Evolutionary conservation across 2,113 vertebrate genomes (phyloP), one percentile per base, ranked within the genome.

Genomic region (Sialia sialis): DNA sequence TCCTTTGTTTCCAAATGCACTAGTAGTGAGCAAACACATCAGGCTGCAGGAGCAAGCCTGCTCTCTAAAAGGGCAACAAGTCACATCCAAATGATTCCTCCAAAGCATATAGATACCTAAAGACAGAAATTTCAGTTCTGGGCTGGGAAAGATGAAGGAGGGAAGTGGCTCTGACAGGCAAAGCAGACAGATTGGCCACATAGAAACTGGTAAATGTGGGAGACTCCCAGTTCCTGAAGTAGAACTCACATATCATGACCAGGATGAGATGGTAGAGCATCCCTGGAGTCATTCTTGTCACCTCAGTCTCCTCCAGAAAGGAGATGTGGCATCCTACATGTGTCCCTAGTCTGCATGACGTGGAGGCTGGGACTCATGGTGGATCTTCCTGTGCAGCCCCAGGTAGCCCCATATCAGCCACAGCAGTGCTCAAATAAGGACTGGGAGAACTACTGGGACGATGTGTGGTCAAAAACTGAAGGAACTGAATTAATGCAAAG

Each of bases 151-250:
- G 29, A 39, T 66, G 26, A 54, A 87, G n/a, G 12, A 82, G 41
- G 32, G 66, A 94, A 95, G 75, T 43, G 46, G 7, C 4, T 87
- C 38, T 0, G 0, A 34, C 26, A 58, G 46, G 34, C 26, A 79
- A 68, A 91, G 69, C 54, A 85, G 48, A 67, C 36, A 63, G 68
- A 49, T 36, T 10, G 18, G 62, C 58, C 62, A 30, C 49, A 69
- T 0, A 0, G 41, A 83, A 83, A 66, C 26, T 16, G 29, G 38
- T 66, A 69, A 77, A 49, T 27, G 25, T 19, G 32, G 22, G 63
- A 93, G 25, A 54, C 41, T 85, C 63, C 49, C 78, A 85, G 66
- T 73, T 91, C 75, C 70, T 79, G 81, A 64, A 75, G 74, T 8
- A 22, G 19, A 25, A 68, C 17, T 38, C 34, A 19, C 6, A 4